Evolutionary conservation across 2,113 vertebrate species (phyloP), one percentile per base, ranked within the genome.

Genomic region (Eretmochelys imbricata): DNA sequence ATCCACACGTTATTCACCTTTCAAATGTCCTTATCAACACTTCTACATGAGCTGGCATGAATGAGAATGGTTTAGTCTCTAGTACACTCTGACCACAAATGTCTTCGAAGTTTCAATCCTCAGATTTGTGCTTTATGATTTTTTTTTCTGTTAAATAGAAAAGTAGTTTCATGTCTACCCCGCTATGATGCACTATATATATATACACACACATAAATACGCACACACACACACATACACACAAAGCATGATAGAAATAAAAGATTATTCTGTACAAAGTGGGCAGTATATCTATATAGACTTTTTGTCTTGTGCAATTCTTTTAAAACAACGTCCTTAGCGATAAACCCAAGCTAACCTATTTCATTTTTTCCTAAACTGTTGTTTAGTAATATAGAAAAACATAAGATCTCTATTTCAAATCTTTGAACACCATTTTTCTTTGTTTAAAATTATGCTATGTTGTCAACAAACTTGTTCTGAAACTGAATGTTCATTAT

Each of bases 311-410:
- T 75, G 48, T 80, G 83, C 51, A 82, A 51, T 85, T 93, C 86
- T 96, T 91, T 87, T 46, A 88, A 86, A 2, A 2, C 93, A n/a
- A 76, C 12, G 88, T 90, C 91, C 42, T 87, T 83, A 96, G 88
- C 82, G 85, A 80, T 91, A 79, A 91, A 93, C 87, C 48, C 81
- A 87, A 48, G 22, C 5, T 76, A 46, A 78, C 6, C 46, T 27
- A 48, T 82, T 95, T 93, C n/a, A 85, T 89, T 96, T 96, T 54
- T 94, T 82, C n/a, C 69, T 89, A 82, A 93, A 91, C 51, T 91
- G 65, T 80, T 91, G 65, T 80, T 93, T 82, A 85, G 82, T 84
- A 95, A 91, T 84, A 93, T 82, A 96, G 82, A 95, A 95, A 95
- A 54, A 89, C 42, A 55, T 78, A 14, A 78, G 13, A 29, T 78